Evolutionary conservation across 2,888 invertebrate species (phyloP).

Genomic region (Acleris cristana): DNA sequence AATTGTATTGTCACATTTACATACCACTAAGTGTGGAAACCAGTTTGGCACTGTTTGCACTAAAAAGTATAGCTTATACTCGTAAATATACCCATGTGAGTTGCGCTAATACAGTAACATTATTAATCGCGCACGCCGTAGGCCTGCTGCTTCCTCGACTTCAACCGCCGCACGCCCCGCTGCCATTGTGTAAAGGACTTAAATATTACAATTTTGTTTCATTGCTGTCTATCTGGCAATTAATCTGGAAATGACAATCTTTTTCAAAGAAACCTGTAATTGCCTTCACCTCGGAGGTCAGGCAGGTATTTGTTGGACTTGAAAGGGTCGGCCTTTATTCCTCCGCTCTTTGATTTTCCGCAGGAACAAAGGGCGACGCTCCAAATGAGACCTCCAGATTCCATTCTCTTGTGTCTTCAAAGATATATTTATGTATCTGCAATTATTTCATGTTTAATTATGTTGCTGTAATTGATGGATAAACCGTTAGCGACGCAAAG

Average conservation of each 20-base stretch:
- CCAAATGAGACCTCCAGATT: conserved; percentile 60
- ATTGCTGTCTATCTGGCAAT: conserved; percentile 23
- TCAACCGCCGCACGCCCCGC: no score
- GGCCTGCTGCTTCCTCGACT: no score
- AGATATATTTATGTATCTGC: conserved; percentile 32
- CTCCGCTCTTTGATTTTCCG: conserved; percentile 64
- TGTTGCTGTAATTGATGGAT: conserved; percentile 2
- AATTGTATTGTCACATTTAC: no score
- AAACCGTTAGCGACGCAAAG: neutral
- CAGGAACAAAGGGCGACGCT: conserved; percentile 62
- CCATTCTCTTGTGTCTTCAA: conserved; percentile 52
- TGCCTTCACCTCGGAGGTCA: conserved; percentile 59
- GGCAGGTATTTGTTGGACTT: conserved; percentile 61
- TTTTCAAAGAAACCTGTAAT: conserved; percentile 67
- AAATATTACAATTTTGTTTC: conserved; percentile 22
- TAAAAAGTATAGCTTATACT: no score
- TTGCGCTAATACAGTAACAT: no score
- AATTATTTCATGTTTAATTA: conserved; percentile 18
- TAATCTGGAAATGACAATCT: conserved; percentile 54
- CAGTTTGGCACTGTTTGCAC: no score
- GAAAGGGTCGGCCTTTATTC: conserved; percentile 62
- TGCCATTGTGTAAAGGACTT: no score
- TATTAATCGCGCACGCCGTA: no score
- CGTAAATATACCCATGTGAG: no score
- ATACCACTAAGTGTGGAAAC: no score